phyloP scores from a whole-genome alignment of 2,113 vertebrate genomes.

The Rhea pennata region DNA sequence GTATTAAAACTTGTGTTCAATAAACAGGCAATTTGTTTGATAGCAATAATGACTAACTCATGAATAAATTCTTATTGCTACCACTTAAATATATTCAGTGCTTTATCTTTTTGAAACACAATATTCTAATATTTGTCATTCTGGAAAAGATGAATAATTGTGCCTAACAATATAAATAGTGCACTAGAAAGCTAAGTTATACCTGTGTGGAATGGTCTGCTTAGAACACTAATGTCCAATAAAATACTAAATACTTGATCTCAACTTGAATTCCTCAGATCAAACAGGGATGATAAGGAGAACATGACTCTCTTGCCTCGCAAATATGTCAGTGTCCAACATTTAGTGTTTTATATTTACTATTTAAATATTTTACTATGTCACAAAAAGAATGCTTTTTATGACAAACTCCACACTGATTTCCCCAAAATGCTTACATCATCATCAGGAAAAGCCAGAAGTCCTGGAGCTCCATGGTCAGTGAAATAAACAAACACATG shows the following conservation, averaged over 20 bases:
- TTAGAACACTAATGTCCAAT: neutral
- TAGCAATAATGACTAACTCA: neutral
- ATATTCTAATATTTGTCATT: neutral
- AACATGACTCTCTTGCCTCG: neutral
- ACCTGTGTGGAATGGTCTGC: neutral
- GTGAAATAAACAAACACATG: conserved; percentile 96
- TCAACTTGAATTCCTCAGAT: neutral
- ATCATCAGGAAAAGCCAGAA: conserved; percentile 89
- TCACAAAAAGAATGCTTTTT: neutral
- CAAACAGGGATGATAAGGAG: neutral
- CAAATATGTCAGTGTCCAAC: neutral
- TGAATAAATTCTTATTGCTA: neutral
- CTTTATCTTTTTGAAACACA: neutral
- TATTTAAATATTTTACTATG: neutral
- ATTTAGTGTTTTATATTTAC: neutral
- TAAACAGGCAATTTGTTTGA: neutral
- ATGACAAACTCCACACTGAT: neutral
- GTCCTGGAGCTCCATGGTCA: conserved; percentile 91
- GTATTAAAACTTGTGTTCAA: neutral
- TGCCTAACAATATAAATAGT: neutral
- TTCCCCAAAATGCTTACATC: conserved; percentile 81
- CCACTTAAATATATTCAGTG: neutral
- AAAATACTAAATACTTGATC: neutral
- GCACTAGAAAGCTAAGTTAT: neutral
- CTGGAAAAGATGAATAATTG: neutral